These are phyloP conservation scores for Lacerta agilis DNA, from an alignment of 2,797 vertebrate genomes.

Conservation along the genomic window DNA sequence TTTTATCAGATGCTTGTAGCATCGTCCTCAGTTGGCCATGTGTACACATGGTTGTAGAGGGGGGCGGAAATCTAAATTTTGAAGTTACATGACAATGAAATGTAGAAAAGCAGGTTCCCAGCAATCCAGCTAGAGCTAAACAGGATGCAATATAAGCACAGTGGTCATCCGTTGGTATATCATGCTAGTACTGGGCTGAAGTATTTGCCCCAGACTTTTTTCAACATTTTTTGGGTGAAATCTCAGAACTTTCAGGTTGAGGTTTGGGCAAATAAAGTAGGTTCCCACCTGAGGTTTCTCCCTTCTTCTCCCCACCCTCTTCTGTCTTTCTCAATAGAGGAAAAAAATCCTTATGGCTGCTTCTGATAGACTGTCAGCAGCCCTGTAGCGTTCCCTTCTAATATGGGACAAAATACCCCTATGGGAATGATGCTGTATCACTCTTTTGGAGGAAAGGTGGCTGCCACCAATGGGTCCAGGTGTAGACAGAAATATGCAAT, in stretches of 20 bases:
- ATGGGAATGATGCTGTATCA: neutral
- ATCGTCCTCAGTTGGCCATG: neutral
- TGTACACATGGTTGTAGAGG: neutral
- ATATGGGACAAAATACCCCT: neutral
- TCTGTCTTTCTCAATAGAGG: neutral
- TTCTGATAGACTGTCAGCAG: neutral
- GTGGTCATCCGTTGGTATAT: neutral
- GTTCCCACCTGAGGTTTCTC: too few species aligned
- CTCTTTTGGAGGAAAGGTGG: neutral
- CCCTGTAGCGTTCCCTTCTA: neutral
- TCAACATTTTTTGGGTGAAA: neutral
- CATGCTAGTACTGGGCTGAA: neutral
- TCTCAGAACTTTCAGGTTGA: neutral
- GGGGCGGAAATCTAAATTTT: too few species aligned
- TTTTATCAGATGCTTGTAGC: neutral
- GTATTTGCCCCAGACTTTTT: neutral
- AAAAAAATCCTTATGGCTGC: neutral
- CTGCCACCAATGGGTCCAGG: neutral
- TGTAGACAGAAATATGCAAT: neutral
- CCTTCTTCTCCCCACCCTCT: too few species aligned
- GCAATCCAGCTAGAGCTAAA: neutral
- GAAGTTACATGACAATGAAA: too few species aligned
- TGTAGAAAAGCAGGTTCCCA: neutral
- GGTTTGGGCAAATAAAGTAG: too few species aligned
- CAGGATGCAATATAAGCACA: neutral